Evolutionary conservation across 2,113 vertebrate species (phyloP).

Genomic region (Hydrolagus affinis): DNA sequence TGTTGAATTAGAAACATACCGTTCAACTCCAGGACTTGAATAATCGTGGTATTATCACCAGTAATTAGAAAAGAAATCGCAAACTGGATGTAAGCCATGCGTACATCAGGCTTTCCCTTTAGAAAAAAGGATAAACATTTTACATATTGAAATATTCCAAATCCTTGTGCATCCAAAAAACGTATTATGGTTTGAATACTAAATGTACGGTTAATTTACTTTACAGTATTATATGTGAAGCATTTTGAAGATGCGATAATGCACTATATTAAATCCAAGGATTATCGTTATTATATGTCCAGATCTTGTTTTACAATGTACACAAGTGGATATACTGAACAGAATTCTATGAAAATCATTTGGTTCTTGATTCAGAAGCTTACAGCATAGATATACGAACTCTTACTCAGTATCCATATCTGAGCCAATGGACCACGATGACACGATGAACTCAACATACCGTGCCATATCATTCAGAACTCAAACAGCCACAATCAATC

Average conservation of each 20-base stretch:
- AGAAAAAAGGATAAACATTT: conserved; percentile 1
- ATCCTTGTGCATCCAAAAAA: not conserved
- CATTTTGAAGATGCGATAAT: too few species aligned
- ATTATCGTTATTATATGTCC: too few species aligned
- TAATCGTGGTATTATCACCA: conserved; percentile 66
- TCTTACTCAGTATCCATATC: too few species aligned
- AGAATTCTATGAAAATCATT: not conserved
- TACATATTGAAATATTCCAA: not conserved
- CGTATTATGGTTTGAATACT: not conserved
- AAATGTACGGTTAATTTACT: too few species aligned
- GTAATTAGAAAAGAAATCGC: conserved; percentile 81
- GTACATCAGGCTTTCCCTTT: conserved; percentile 76
- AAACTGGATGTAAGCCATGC: conserved; percentile 82
- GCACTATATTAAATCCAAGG: too few species aligned
- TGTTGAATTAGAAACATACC: conserved; percentile 53
- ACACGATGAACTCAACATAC: too few species aligned
- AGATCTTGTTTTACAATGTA: not conserved
- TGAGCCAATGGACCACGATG: too few species aligned
- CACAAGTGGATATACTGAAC: not conserved
- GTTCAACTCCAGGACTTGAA: conserved; percentile 79
- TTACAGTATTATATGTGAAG: too few species aligned
- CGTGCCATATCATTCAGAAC: too few species aligned
- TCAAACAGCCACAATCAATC: too few species aligned
- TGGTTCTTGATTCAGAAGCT: not conserved
- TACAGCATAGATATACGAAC: not conserved